Evolutionary conservation across 1,140 invertebrate genomes (phyloP), one percentile per base, ranked within the genome.

Genomic region (Zaprionus lachaisei): DNA sequence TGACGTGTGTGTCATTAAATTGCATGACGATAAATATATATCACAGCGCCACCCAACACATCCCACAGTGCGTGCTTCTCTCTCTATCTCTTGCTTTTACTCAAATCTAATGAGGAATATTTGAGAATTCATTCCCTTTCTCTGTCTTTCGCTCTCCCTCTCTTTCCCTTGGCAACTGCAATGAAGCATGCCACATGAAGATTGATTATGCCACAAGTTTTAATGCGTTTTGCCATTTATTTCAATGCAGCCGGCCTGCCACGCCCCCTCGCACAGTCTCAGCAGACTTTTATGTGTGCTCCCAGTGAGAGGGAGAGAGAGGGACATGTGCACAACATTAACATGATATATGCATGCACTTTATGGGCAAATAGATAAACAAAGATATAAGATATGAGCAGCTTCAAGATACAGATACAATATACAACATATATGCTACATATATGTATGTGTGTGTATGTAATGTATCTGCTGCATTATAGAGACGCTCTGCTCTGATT

Each of bases 151-250:
- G 14, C 28, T 56, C 14, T 37, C 11, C 12, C 2, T 12, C 56
- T 38, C 60, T 68, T 24, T 14, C 4, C 22, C 4, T 58, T 49
- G 31, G 51, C 26, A 57, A 66, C 80, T 58, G 66, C 75, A 80
- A 66, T 77, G 81, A 81, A 79, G 82, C 74, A 85, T 80, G 64
- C 49, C 83, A 81, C 71, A 87, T 89, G 74, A 87, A 89, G 83
- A 87, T 87, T 87, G 83, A 87, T 87, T 87, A 87, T 83, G 74
- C 84, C 81, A 72, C 73, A 75, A 89, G 81, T 87, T 83, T 72
- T 68, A 74, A 62, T 69, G 55, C 71, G 63, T 73, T 78, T 75
- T 72, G 41, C 71, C 74, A 77, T 79, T 84, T 87, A 89, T 87
- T 80, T 87, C 84, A 89, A 87, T 87, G 84, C 77, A 89, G 73